Evolutionary conservation across 2,888 invertebrate species (phyloP), one percentile per base, ranked within the genome.

Genomic region (Spodoptera littoralis): DNA sequence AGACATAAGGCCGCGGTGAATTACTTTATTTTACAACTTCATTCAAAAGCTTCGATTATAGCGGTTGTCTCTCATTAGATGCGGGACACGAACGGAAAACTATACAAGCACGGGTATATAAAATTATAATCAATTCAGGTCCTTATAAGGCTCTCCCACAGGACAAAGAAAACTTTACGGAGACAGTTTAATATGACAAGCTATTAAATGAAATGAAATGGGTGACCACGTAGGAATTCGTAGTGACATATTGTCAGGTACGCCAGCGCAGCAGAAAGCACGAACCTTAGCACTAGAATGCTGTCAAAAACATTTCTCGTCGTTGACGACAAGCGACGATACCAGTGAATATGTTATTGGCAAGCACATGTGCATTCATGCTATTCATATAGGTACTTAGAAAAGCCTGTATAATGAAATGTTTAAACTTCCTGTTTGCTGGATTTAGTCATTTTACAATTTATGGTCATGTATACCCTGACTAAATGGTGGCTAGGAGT

Each of bases 131-230:
- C 84, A 84, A 86, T 88, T 86, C 84, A 76, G 73, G 75, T 69
- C 73, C 85, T 78, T 87, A 85, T 86, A 89, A 82, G 84, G 87
- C 18, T 73, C 60, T 76, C 70, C 65, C 70, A 77, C 75, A 78
- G 77, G 81, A 84, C 84, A 84, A 87, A 87, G 82, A 84, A 83
- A 84, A 80, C 76, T 75, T 83, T 64, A 77, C 64, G 70, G 60
- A 50, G 66, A 75, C 52, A 72, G 64, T 73, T 80, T 61, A 77
- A 86, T 88, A 87, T 87, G 88, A 90, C 88, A 86, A 85, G 89
- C 88, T 82, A 90, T 90, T 88, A 90, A 88, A 86, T 78, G 70
- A 84, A 90, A 89, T 87, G 83, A 75, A 89, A 89, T 91, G 87
- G 84, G 82, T 82, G 83, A 76, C 85, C 89, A 90, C 89, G 90